Evolutionary conservation across 1,140 invertebrate species (phyloP).

Genomic region (Odontomachus brunneus): DNA sequence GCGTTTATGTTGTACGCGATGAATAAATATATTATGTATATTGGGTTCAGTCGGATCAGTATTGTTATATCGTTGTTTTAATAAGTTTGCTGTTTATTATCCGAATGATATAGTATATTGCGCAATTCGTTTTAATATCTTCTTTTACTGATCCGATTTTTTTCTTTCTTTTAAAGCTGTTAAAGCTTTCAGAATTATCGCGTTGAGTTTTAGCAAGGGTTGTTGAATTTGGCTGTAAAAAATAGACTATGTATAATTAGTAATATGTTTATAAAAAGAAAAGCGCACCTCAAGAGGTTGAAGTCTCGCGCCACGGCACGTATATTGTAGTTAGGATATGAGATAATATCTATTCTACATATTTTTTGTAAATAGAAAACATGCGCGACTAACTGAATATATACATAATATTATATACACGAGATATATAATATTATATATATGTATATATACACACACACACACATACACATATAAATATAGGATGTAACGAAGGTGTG

Average conservation of each 20-base stretch:
- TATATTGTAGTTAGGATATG: conserved; percentile 82
- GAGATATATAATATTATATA: conserved; percentile 22
- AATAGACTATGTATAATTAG: conserved; percentile 80
- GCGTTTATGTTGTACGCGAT: conserved; percentile 14
- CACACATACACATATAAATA: not conserved
- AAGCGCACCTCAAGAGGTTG: conserved; percentile 77
- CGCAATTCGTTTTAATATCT: conserved; percentile 62
- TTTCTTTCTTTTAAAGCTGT: conserved; percentile 66
- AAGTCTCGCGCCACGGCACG: conserved; percentile 82
- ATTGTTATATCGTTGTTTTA: conserved; percentile 57
- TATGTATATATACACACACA: conserved; percentile 51
- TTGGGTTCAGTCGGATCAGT: conserved; percentile 38
- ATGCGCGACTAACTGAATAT: conserved; percentile 76
- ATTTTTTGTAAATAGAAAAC: conserved; percentile 83
- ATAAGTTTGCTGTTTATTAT: conserved; percentile 58
- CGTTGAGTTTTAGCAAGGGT: conserved; percentile 81
- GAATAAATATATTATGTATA: conserved; percentile 23
- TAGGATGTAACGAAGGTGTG: conserved; percentile 64
- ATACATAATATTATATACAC: conserved; percentile 56
- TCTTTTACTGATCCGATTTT: conserved; percentile 64
- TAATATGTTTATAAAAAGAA: conserved; percentile 74
- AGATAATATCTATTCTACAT: conserved; percentile 81
- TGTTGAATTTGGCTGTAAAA: conserved; percentile 85
- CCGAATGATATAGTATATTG: conserved; percentile 51
- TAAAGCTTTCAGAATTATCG: conserved; percentile 54